Evolutionary conservation across 2,888 invertebrate genomes (phyloP), one percentile per base, ranked within the genome.

Genomic region (Cheilosia soror): DNA sequence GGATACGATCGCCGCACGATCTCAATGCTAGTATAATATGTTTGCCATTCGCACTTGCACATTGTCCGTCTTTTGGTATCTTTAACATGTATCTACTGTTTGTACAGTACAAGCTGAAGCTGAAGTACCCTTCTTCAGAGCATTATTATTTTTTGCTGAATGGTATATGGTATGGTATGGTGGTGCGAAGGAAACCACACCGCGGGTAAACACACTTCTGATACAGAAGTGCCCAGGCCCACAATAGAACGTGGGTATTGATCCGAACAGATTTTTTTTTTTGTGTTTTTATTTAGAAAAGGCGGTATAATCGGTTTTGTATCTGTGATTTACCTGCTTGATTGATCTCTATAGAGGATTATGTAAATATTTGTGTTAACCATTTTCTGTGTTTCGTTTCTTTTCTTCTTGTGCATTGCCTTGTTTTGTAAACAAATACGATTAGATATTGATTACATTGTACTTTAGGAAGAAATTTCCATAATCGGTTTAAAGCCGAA

Each of bases 81-180:
- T 69, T 62, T 47, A 55, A 62, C 81, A 62, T 71, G 58, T 77
- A 63, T 71, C 53, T 65, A 63, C 57, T 81, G 68, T 81, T 81
- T 81, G 63, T 76, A 49, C 42, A 63, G 63, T 76, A 49, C 42
- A 63, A n/a, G 31, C 63, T 72, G 51, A 63, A n/a, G 31, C 63
- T 72, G 51, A 81, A 81, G 81, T 81, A 53, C 81, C 81, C 76
- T 81, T 81, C 81, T 81, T 69, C 42, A 65, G 44, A 55, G 33
- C 7, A 42, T n/a, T 49, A 40, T 13, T 47, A 47, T 15, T 47
- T 47, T 51, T 62, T 20, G 47, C 60, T 60, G 58, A 49, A 57
- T 68, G 51, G 15, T 27, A n/a, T 15, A 2, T 37, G 0, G 37
- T 47, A 6, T 15, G 44, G 44, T 47, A 47, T 27, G 27, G 55